phyloP scores from a whole-genome alignment of 2,888 invertebrate genomes.

The Synergus itoensis region DNA sequence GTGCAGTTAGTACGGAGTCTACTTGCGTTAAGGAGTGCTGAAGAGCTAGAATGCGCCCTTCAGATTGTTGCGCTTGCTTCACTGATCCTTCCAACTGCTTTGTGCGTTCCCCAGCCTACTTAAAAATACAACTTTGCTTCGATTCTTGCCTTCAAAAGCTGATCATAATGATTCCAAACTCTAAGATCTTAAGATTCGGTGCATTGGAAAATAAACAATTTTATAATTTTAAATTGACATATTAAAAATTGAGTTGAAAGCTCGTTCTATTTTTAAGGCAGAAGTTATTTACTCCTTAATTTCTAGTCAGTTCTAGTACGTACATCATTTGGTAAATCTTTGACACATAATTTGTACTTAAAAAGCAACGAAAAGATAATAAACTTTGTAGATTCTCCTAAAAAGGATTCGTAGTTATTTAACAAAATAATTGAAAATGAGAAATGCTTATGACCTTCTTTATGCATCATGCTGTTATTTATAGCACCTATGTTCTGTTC shows the following conservation, averaged over 20 bases:
- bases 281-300: not conserved
- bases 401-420: not conserved
- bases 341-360: not conserved
- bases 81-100: slow-evolving; percentile 85
- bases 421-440: not conserved
- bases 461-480: slow-evolving; percentile 15
- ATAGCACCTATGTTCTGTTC: not conserved
- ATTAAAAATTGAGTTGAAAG: not conserved
- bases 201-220: not conserved
- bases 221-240: not conserved
- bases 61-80: slow-evolving; percentile 87
- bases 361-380: not conserved
- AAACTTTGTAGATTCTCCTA: not conserved
- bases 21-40: slow-evolving; percentile 86
- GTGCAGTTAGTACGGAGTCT: slow-evolving; percentile 84
- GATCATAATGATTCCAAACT: not conserved
- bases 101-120: slow-evolving; percentile 82
- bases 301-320: not conserved
- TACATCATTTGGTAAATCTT: too few relatives aligned
- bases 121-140: slow-evolving; percentile 62
- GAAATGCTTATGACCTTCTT: slow-evolving; percentile 1
- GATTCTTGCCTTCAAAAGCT: slow-evolving; percentile 19
- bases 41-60: slow-evolving; percentile 86
- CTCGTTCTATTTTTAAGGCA: not conserved
- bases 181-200: not conserved